Base-by-base conservation (phyloP, 2,888 invertebrate genomes). In the Escarpia spicata region DNA sequence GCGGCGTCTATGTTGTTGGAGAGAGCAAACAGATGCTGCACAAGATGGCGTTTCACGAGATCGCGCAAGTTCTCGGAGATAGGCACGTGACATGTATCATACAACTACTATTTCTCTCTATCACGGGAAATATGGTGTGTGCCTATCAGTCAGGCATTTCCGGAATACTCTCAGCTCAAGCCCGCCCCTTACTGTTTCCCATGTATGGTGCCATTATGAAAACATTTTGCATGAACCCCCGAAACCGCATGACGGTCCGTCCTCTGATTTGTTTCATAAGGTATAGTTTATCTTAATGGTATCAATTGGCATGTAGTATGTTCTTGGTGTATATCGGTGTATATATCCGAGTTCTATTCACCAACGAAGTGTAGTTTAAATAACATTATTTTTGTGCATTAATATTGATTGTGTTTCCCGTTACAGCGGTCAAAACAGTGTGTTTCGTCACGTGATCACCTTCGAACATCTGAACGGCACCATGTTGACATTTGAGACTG, bases 1-100 rank as follows among this genome's bases (percentile, higher is more conserved):
- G 44, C 52, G 93, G 93, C 0, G 45, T 93, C 58, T 92, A 92
- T 52, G 90, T 93, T 1, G n/a, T 75, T 26, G 75, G 75, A 15
- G 75, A 75, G 75, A 75, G 75, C n/a, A 75, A 26, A 6, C 75
- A 75, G 75, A 75, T 75, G 26, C 26, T 75, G 26, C 75, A 75
- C 75, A 75, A 75, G 75, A 75, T 75, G 75, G 75, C 75, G 75
- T 75, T 75, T 26, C 75, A 75, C 75, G 75, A 75, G 75, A 75
- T 75, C 75, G 75, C 75, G 75, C 75, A 75, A 26, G 75, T 75
- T 75, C 75, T 75, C 75, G 75, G 75, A 26, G 75, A 75, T 6
- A 75, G 75, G 75, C 75, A 75, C 75, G 75, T 75, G 75, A 75
- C 75, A 52, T 52, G 15, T 52, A 52, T 52, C 8, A 15, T 15